These are phyloP conservation scores for Empis stercorea DNA, from an alignment of 2,888 invertebrate species.

Conservation along the genomic window DNA sequence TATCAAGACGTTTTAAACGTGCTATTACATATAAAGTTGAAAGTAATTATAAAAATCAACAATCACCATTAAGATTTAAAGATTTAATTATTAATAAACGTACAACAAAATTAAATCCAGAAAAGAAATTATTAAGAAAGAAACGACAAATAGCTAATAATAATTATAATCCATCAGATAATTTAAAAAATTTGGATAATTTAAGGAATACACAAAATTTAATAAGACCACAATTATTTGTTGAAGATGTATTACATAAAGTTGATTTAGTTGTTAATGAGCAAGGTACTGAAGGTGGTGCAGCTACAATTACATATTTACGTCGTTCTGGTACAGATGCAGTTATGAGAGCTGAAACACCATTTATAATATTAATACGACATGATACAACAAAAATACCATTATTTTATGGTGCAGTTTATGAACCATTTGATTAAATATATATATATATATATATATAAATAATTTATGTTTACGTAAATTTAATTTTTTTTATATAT, in stretches of 20 bases:
- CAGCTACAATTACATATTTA: constrained; percentile 43
- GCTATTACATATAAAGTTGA: constrained; percentile 19
- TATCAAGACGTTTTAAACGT: constrained; percentile 10
- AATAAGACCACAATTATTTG: constrained; percentile 40
- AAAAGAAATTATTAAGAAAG: constrained; percentile 15
- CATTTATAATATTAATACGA: constrained; percentile 54
- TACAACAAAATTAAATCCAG: constrained; percentile 21
- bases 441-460: not conserved
- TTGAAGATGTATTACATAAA: constrained; percentile 47
- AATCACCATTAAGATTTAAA: constrained; percentile 16
- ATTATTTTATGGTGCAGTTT: constrained; percentile 54
- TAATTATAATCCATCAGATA: constrained; percentile 1
- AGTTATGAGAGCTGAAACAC: constrained; percentile 43
- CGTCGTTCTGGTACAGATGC: constrained; percentile 41
- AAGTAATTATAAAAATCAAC: constrained; percentile 12
- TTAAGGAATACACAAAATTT: constrained; percentile 8
- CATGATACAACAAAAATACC: constrained; percentile 47
- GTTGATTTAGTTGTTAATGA: constrained; percentile 49
- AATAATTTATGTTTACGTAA: not conserved
- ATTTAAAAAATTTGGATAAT: constrained; percentile 14
- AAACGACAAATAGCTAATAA: constrained; percentile 11
- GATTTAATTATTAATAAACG: constrained; percentile 20
- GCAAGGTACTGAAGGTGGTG: constrained; percentile 53
- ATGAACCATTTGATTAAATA: constrained; percentile 33
- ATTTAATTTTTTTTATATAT: too few species aligned